Evolutionary conservation across 2,888 invertebrate genomes (phyloP), one percentile per base, ranked within the genome.

Genomic region (Epistrophella euchroma): DNA sequence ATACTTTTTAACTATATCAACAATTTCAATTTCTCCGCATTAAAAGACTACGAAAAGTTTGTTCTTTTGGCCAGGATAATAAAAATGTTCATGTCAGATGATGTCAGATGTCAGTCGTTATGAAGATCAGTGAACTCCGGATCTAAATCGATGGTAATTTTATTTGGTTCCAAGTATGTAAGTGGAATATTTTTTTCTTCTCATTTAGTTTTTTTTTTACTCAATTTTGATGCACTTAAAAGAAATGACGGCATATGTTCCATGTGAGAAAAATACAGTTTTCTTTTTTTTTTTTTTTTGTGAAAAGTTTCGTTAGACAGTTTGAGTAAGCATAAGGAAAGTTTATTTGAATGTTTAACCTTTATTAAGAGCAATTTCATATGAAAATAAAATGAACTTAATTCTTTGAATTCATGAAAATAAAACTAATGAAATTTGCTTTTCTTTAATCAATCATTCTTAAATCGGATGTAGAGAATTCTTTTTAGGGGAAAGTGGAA

Each of bases 41-140:
- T 76, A 60, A 17, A 50, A 45, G 72, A 52, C 32, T 71, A 52
- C n/a, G 58, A 60, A 68, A 74, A 70, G 73, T 73, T 72, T 79
- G 64, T 47, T 58, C 45, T 40, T 66, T 74, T 64, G 71, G 66
- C 43, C 37, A 22, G 50, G 37, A 70, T 76, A 70, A 77, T 81
- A 71, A 77, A 77, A 86, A 73, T 81, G 76, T 70, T 81, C 62
- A 70, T 76, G 77, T 68, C 81, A 86, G 73, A 86, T 81, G 73
- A 86, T 81, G 85, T 76, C 76, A 56, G 76, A 77, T 81, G 86
- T 76, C 76, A 56, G 80, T 73, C 60, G 77, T 81, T 74, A 81
- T 77, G 81, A 66, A 74, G 81, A 77, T 81, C 86, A 81, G 56
- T 77, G 81, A 77, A 86, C 77, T 32, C 73, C 52, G 56, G 13